These are phyloP conservation scores for Kradibia gibbosae DNA, from an alignment of 1,140 invertebrate genomes.

Conservation along the genomic window DNA sequence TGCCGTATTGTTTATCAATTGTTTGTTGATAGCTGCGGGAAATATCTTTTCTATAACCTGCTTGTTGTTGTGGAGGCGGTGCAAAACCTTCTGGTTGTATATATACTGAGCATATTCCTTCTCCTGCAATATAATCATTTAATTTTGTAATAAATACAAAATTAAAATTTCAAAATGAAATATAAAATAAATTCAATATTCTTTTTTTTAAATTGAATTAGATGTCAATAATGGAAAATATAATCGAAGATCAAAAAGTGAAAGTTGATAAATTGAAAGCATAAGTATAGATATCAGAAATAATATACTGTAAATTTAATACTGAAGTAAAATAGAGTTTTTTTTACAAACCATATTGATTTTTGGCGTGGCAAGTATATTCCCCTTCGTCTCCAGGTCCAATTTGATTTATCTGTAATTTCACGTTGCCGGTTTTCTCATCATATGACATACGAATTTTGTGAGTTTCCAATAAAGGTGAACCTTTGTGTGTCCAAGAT, in stretches of 20 bases:
- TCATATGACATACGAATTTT: conserved; percentile 92
- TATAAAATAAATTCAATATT: too few species aligned
- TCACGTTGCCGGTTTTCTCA: conserved; percentile 88
- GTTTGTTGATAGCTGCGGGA: conserved; percentile 74
- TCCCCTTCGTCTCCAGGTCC: conserved; percentile 95
- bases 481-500: conserved; percentile 93
- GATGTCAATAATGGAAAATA: too few species aligned
- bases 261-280: too few species aligned
- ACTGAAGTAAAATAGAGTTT: too few species aligned
- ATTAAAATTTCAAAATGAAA: neutral
- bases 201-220: too few species aligned
- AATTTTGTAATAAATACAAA: neutral
- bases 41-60: conserved; percentile 72
- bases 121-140: conserved; percentile 70
- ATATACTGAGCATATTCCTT: conserved; percentile 94
- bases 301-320: too few species aligned
- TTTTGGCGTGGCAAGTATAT: conserved; percentile 94
- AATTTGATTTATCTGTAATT: conserved; percentile 90
- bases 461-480: conserved; percentile 83
- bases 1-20: conserved; percentile 79
- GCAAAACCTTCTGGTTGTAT: conserved; percentile 92
- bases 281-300: too few species aligned
- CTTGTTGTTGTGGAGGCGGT: conserved; percentile 77
- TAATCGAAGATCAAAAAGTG: too few species aligned
- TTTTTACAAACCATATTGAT: conserved; percentile 81